phyloP scores from a whole-genome alignment of 92 coral and sea anemone species.

The Siderastrea radians region DNA sequence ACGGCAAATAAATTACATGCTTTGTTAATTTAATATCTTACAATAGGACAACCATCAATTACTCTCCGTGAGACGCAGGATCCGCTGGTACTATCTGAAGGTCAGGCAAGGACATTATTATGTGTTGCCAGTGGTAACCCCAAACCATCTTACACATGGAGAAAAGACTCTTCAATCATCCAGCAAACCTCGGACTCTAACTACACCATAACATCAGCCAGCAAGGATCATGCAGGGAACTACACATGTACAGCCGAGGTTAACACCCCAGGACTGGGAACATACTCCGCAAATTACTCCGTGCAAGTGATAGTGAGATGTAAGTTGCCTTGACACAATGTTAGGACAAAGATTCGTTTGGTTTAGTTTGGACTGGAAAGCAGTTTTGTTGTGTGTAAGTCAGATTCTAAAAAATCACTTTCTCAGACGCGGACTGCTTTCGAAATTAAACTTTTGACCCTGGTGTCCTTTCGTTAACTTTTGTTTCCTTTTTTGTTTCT shows the following conservation, averaged over 20 bases:
- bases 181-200: slow-evolving; percentile 16
- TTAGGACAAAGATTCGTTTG: too few relatives aligned
- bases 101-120: slow-evolving; percentile 36
- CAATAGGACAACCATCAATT: slow-evolving; percentile 13
- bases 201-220: slow-evolving; percentile 65
- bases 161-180: slow-evolving; percentile 10
- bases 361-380: too few relatives aligned
- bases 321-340: slow-evolving; percentile 31
- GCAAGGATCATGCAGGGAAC: slow-evolving; percentile 43
- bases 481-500: too few relatives aligned
- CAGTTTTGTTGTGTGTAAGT: too few relatives aligned
- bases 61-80: background rate
- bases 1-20: too few relatives aligned
- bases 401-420: too few relatives aligned
- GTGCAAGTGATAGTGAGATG: slow-evolving; percentile 58
- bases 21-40: too few relatives aligned
- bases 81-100: slow-evolving; percentile 29
- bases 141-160: slow-evolving; percentile 71
- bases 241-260: slow-evolving; percentile 68
- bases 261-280: background rate
- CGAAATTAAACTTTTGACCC: too few relatives aligned
- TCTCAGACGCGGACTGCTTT: too few relatives aligned
- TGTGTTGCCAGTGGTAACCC: slow-evolving; percentile 89
- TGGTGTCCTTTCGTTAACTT: too few relatives aligned
- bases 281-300: background rate